Base-by-base conservation (phyloP, 2,797 vertebrate genomes). In the Sebastes hopkinsi region DNA sequence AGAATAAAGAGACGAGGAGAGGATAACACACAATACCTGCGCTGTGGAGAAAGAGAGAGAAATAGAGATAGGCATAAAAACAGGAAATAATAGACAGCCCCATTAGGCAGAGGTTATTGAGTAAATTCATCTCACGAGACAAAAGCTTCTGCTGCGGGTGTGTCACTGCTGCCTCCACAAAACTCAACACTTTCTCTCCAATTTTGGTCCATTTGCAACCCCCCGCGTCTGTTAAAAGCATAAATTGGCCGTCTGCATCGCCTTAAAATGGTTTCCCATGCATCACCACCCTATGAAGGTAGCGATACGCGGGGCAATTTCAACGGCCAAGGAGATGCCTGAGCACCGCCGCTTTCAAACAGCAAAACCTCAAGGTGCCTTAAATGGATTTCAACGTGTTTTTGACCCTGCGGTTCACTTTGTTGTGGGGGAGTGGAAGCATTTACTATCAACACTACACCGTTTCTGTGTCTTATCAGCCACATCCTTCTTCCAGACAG, bases 41-140 rank as follows among this genome's bases (percentile, higher is more conserved):
- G 73, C 66, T 55, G 68, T 46, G 70, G 56, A 65, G 58, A 60
- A 69, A 66, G 32, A 75, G 42, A 72, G 55, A 71, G 80, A 67
- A 65, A 88, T 23, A 78, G 56, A 89, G 84, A 91, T 29, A 27
- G 79, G 62, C 59, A 84, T 83, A 83, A 84, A 89, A 87, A 84
- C 79, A 72, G 82, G 79, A 78, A 90, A 87, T 85, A 93, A 92
- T 60, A 91, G 85, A 90, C 86, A 79, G 81, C 74, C 79, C 84
- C 86, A 92, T 91, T 92, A 85, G 86, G 75, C 64, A 32, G 82
- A 89, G 72, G 77, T 91, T 91, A 92, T 89, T 90, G 89, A 88
- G 79, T 88, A 87, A 90, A 91, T 93, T 84, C 88, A 89, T 91
- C 83, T 90, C 79, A 74, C 87, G 81, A 79, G 85, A 90, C 79